Evolutionary conservation across 1,140 invertebrate species (phyloP).

Genomic region (Drosophila willistoni): DNA sequence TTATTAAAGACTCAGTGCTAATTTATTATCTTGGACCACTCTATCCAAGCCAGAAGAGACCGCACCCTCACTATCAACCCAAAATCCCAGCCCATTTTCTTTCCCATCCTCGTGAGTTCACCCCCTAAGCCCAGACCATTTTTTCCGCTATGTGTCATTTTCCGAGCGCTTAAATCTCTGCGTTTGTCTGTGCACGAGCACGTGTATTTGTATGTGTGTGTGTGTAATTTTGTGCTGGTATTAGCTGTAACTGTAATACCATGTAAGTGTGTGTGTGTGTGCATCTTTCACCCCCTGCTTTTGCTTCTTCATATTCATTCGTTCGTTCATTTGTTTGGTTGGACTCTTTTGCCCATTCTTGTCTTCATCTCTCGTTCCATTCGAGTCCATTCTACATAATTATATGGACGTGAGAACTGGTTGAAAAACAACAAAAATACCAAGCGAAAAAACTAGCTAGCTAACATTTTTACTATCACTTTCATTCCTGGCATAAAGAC

Average conservation of each 20-base stretch:
- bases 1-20: too few species aligned
- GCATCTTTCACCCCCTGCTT: background rate
- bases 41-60: background rate
- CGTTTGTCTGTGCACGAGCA: conserved; percentile 35
- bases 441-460: conserved; percentile 1
- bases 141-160: conserved; percentile 27
- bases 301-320: conserved; percentile 25
- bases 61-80: background rate
- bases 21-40: background rate
- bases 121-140: background rate
- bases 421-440: conserved; percentile 18
- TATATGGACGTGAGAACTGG: conserved; percentile 47
- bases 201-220: conserved; percentile 25
- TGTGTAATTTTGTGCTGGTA: conserved; percentile 18
- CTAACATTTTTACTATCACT: conserved; percentile 68
- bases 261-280: conserved; percentile 16
- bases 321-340: conserved; percentile 42
- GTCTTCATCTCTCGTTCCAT: background rate
- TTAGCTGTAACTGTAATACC: conserved; percentile 10
- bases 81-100: background rate
- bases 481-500: conserved; percentile 36
- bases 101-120: background rate
- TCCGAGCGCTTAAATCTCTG: conserved; percentile 54
- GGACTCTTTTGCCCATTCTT: conserved; percentile 30
- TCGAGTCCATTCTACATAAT: conserved; percentile 45